Evolutionary conservation across 2,113 vertebrate species (phyloP).

Genomic region (Propithecus coquereli): DNA sequence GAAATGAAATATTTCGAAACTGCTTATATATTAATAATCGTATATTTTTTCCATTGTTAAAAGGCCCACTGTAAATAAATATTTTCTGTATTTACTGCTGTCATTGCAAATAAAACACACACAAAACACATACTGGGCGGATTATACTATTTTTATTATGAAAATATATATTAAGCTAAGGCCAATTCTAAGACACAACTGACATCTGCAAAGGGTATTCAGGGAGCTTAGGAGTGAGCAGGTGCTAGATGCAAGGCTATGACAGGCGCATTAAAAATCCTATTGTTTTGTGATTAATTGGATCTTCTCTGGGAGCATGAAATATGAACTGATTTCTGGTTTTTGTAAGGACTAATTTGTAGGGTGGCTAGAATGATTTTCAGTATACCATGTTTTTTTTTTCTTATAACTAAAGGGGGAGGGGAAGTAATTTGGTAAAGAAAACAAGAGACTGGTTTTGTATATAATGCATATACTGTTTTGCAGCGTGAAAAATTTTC

Average conservation of each 20-base stretch:
- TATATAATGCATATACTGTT: not conserved
- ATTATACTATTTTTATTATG: slow-evolving; percentile 9
- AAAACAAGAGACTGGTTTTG: not conserved
- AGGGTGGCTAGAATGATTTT: slow-evolving; percentile 32
- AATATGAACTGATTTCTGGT: slow-evolving; percentile 60
- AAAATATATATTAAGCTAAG: slow-evolving; percentile 34
- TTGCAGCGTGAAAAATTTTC: not conserved
- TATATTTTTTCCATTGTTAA: slow-evolving; percentile 22
- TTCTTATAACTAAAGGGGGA: not conserved
- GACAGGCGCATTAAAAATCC: slow-evolving; percentile 39
- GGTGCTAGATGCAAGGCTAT: not conserved
- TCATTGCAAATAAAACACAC: slow-evolving; percentile 18
- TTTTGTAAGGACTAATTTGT: slow-evolving; percentile 46
- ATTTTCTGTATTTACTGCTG: slow-evolving; percentile 68
- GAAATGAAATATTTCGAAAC: slow-evolving; percentile 46
- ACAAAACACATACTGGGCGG: not conserved
- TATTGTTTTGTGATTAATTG: slow-evolving; percentile 68
- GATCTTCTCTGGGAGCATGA: slow-evolving; percentile 34
- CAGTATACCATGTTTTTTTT: not conserved
- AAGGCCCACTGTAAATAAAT: slow-evolving; percentile 48
- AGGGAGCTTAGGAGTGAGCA: slow-evolving; percentile 25
- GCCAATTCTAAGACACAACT: slow-evolving; percentile 23
- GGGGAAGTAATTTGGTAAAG: slow-evolving; percentile 5
- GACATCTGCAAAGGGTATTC: not conserved
- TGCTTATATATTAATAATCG: slow-evolving; percentile 23